A percentile compares a stretch with the other conserved stretches of the same genome.
Evolutionary conservation across 2,113 vertebrate species (phyloP).

Genomic region (Salvelinus alpinus): DNA sequence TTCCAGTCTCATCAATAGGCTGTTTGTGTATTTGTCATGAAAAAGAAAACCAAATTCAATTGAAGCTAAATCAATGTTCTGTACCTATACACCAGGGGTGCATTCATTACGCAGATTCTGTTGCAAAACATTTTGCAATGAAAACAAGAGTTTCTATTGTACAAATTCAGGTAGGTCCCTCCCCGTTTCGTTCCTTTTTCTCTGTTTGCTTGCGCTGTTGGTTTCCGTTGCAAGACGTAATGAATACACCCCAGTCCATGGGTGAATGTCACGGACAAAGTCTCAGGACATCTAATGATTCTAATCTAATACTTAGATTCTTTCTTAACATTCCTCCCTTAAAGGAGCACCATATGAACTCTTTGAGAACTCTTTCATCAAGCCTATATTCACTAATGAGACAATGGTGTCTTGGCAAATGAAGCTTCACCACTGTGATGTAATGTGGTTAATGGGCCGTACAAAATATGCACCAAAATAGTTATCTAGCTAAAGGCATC

Average conservation of each 20-base stretch:
- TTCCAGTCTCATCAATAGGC: neutral
- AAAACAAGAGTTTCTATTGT: too few relatives aligned
- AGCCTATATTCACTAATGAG: neutral
- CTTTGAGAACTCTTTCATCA: neutral
- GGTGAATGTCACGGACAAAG: neutral
- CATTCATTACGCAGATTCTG: neutral
- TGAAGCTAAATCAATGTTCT: conserved; percentile 42
- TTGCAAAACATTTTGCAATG: too few relatives aligned
- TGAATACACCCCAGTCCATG: conserved; percentile 77
- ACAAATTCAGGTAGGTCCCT: too few relatives aligned
- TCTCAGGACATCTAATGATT: neutral
- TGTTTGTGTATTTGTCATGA: conserved; percentile 15
- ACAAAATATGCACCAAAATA: too few relatives aligned
- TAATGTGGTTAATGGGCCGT: too few relatives aligned
- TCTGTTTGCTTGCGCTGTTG: neutral
- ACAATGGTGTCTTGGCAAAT: neutral
- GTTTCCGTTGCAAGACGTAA: conserved; percentile 88
- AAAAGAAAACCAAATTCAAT: conserved; percentile 31
- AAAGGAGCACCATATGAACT: neutral
- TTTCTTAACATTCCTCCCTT: neutral
- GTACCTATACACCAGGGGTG: neutral
- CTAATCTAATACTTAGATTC: too few relatives aligned
- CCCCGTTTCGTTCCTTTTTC: neutral
- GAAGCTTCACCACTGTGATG: too few relatives aligned
- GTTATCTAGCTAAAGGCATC: too few relatives aligned